Percentiles rank a stretch among this genome's conserved stretches.
These are phyloP conservation scores for Ametastegia equiseti DNA, from an alignment of 2,888 invertebrate species.

Conservation along the genomic window DNA sequence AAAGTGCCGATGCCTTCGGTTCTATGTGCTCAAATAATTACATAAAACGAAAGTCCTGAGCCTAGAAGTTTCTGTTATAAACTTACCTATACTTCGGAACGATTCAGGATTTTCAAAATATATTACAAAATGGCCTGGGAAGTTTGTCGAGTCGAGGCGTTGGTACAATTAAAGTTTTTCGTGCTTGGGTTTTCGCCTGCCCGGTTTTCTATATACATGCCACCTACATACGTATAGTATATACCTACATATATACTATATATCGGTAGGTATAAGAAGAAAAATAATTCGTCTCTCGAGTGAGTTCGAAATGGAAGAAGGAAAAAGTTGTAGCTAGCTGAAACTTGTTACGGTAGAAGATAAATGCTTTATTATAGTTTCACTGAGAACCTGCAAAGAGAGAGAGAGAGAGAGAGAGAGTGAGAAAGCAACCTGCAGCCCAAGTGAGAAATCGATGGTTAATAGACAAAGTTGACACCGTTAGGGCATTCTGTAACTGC, in stretches of 20 bases:
- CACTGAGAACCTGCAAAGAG: slow-evolving; percentile 35
- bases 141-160: not conserved
- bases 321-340: slow-evolving; percentile 34
- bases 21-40: not conserved
- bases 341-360: slow-evolving; percentile 43
- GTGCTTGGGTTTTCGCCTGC: not conserved
- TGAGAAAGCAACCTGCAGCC: slow-evolving; percentile 42
- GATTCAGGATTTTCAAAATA: not conserved
- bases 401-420: slow-evolving; percentile 44
- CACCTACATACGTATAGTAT: too few species aligned
- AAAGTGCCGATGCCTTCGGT: too few species aligned
- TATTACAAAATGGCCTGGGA: not conserved
- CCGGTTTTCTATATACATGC: too few species aligned
- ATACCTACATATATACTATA: too few species aligned
- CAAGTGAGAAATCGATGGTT: slow-evolving; percentile 69
- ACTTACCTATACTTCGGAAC: not conserved
- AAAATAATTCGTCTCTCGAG: slow-evolving; percentile 33
- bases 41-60: not conserved
- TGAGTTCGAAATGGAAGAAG: slow-evolving; percentile 8
- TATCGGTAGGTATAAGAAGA: not conserved
- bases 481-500: slow-evolving; percentile 61
- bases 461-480: slow-evolving; percentile 70
- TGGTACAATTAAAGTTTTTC: slow-evolving; percentile 31
- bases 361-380: slow-evolving; percentile 48
- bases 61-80: not conserved